phyloP scores from a whole-genome alignment of 2,888 invertebrate genomes.

The Drosophila neonasuta region DNA sequence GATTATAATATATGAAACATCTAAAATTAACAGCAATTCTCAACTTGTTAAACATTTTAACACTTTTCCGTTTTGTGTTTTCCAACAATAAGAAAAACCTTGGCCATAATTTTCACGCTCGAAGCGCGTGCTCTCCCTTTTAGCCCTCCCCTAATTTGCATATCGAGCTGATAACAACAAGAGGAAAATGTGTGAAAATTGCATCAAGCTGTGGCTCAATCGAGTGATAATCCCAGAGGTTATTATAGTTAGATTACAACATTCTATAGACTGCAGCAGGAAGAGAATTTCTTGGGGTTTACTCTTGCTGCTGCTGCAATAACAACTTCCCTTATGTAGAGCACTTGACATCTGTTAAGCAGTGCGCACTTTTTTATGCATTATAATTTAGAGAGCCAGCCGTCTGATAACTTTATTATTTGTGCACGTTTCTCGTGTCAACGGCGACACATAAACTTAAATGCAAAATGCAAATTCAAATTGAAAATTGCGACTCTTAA shows the following conservation, averaged over 20 bases:
- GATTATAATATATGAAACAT: conserved; percentile 6
- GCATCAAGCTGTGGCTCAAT: background rate
- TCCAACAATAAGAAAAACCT: conserved; percentile 48
- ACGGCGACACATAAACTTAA: conserved; percentile 48
- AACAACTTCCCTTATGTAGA: conserved; percentile 6
- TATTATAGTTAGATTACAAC: background rate
- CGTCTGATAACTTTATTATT: conserved; percentile 61
- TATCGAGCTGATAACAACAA: conserved; percentile 13
- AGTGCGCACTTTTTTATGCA: conserved; percentile 23
- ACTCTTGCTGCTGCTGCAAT: background rate
- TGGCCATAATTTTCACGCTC: conserved; percentile 46
- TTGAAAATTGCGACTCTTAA: conserved; percentile 62
- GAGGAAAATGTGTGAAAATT: conserved; percentile 15
- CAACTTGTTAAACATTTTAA: conserved; percentile 19
- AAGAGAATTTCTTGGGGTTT: background rate
- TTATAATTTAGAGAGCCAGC: conserved; percentile 22
- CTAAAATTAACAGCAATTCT: conserved; percentile 54
- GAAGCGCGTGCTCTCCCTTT: conserved; percentile 25
- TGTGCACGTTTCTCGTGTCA: conserved; percentile 53
- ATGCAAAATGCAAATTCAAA: conserved; percentile 70
- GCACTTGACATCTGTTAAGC: conserved; percentile 22
- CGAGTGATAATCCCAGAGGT: background rate
- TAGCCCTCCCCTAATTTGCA: conserved; percentile 13
- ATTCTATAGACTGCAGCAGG: background rate
- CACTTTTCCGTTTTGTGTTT: conserved; percentile 27